Percentiles rank a stretch among this genome's conserved stretches.
These are phyloP conservation scores for Nannobrachium achirus DNA, from an alignment of 2,113 vertebrate genomes.

Conservation along the genomic window DNA sequence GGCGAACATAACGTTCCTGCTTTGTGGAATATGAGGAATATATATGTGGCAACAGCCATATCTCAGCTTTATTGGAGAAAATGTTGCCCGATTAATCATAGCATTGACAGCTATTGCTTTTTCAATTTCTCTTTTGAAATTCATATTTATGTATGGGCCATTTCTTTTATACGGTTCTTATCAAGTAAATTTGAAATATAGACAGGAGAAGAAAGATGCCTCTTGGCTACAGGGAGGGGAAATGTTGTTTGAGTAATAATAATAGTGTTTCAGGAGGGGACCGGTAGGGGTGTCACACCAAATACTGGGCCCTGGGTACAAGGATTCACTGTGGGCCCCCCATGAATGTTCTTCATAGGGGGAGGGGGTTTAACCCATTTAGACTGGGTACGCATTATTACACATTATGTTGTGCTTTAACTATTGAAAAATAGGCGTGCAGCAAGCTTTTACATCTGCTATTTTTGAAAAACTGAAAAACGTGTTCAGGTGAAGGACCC, in stretches of 20 bases:
- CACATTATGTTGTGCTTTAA: no score
- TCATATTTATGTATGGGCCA: slow-evolving; percentile 13
- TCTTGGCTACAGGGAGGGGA: slow-evolving; percentile 26
- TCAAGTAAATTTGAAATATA: slow-evolving; percentile 32
- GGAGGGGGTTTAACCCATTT: no score
- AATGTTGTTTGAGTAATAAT: slow-evolving; percentile 46
- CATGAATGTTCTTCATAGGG: no score
- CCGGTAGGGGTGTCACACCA: no score
- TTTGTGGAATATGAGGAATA: neutral
- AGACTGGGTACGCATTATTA: no score
- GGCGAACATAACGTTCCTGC: neutral
- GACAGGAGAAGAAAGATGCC: slow-evolving; percentile 22
- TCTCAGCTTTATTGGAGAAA: neutral
- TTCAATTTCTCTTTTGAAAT: neutral
- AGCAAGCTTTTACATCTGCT: no score
- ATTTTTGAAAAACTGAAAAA: no score
- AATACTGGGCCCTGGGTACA: no score
- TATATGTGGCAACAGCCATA: neutral
- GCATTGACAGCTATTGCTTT: neutral
- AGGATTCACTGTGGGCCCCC: no score
- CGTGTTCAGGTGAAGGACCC: no score
- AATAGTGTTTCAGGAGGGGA: slow-evolving; percentile 44
- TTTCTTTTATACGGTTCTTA: slow-evolving; percentile 23
- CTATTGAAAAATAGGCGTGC: no score
- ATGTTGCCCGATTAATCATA: slow-evolving; percentile 6